A percentile compares a stretch with the other conserved stretches of the same genome.
Evolutionary conservation across 2,888 invertebrate species (phyloP).

Genomic region (Lamellibrachia satsuma): DNA sequence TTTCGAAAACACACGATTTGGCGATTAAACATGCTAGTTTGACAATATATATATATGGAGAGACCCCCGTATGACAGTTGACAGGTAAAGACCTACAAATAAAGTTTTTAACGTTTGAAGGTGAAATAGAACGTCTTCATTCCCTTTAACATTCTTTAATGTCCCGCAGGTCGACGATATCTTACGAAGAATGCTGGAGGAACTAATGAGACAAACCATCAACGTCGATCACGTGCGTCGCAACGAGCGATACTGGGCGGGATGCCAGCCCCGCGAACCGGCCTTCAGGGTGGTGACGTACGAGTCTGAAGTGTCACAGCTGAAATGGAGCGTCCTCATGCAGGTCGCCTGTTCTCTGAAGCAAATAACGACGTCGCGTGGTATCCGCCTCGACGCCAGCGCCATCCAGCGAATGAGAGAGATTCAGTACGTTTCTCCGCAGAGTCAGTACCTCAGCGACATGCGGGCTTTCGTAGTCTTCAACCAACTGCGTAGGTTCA

Average conservation of each 20-base stretch:
- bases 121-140: no score
- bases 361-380: background rate
- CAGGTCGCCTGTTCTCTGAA: background rate
- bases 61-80: no score
- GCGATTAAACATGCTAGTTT: no score
- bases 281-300: background rate
- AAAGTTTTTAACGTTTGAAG: no score
- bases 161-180: background rate
- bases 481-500: background rate
- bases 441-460: background rate
- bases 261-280: background rate
- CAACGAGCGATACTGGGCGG: background rate
- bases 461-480: background rate
- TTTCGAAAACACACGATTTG: no score
- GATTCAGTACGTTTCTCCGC: background rate
- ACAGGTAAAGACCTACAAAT: no score
- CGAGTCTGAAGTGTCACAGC: background rate
- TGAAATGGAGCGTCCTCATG: background rate
- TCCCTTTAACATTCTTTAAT: background rate
- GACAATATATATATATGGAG: no score
- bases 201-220: background rate
- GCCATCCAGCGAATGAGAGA: background rate
- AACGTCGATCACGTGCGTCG: conserved; percentile 4
- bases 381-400: background rate
- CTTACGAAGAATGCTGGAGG: background rate